Conservation (phyloP, 2,113 vertebrate genomes). For the Megaptera novaeangliae region DNA sequence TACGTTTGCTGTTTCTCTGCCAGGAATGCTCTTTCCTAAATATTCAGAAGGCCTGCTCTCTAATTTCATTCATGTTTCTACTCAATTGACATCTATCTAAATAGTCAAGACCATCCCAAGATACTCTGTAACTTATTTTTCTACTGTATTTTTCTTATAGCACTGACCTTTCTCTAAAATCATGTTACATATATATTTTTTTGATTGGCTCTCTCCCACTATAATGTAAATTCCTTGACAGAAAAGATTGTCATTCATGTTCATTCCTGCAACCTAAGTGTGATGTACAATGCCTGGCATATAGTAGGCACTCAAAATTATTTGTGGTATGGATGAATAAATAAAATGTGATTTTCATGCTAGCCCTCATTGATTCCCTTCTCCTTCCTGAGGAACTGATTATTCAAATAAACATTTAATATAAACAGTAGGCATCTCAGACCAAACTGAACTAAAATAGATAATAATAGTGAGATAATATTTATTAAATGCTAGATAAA, state of each 20-base stretch:
- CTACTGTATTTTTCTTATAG: not conserved
- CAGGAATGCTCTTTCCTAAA: not conserved
- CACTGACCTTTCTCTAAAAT: not conserved
- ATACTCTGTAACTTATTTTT: not conserved
- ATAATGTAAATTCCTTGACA: not conserved
- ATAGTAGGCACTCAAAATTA: not conserved
- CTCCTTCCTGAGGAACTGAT: not conserved
- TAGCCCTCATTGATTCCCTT: not conserved
- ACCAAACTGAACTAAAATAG: not conserved
- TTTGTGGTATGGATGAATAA: not conserved
- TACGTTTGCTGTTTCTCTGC: not conserved
- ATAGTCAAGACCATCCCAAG: not conserved
- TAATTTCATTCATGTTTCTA: not conserved
- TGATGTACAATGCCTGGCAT: not conserved
- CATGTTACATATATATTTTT: not conserved
- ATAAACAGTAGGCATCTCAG: not conserved
- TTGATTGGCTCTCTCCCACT: not conserved
- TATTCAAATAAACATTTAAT: not conserved
- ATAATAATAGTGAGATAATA: not conserved
- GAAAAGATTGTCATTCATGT: not conserved
- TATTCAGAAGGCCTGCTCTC: not conserved
- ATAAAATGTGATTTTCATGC: not conserved
- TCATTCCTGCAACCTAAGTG: not conserved
- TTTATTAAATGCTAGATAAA: not conserved
- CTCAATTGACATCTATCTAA: not conserved